Percentiles rank a stretch among this genome's conserved stretches.
phyloP scores from a whole-genome alignment of 2,888 invertebrate genomes.

The Podabrus alpinus region DNA sequence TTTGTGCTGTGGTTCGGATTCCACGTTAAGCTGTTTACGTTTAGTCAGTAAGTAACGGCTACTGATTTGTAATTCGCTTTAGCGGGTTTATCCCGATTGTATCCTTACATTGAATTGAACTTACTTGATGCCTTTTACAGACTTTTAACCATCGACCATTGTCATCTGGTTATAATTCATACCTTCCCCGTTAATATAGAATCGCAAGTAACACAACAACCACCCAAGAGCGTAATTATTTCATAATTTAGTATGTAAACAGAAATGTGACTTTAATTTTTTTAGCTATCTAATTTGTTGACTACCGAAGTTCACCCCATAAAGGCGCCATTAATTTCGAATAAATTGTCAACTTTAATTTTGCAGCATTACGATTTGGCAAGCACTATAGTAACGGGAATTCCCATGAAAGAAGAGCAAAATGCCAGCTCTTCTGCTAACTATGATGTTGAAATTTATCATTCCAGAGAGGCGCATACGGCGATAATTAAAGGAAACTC shows the following conservation, averaged over 20 bases:
- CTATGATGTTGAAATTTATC: constrained; percentile 97
- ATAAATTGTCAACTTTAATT: constrained; percentile 75
- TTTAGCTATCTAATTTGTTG: constrained; percentile 70
- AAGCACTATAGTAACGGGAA: constrained; percentile 96
- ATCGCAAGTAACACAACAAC: constrained; percentile 74
- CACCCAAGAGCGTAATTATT: constrained; percentile 65
- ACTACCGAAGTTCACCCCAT: constrained; percentile 83
- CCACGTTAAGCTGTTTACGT: too few species aligned
- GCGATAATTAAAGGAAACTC: constrained; percentile 72
- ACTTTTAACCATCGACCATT: constrained; percentile 78
- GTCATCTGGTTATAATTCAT: constrained; percentile 89
- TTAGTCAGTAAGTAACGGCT: too few species aligned
- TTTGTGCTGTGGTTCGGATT: too few species aligned
- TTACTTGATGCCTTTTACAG: too few species aligned
- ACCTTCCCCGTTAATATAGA: constrained; percentile 83
- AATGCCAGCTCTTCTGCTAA: constrained; percentile 97
- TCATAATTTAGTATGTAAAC: not conserved
- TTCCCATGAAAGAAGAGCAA: constrained; percentile 99
- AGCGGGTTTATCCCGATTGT: too few species aligned
- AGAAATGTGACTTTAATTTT: constrained; percentile 21
- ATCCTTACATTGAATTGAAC: too few species aligned
- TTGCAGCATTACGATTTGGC: constrained; percentile 88
- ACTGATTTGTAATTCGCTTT: too few species aligned
- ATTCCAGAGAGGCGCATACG: constrained; percentile 83
- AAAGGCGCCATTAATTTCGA: constrained; percentile 74